Percentiles rank a stretch among this genome's conserved stretches.
Conservation (phyloP, 2,797 vertebrate genomes). For the Phrynocephalus guinanensis region DNA sequence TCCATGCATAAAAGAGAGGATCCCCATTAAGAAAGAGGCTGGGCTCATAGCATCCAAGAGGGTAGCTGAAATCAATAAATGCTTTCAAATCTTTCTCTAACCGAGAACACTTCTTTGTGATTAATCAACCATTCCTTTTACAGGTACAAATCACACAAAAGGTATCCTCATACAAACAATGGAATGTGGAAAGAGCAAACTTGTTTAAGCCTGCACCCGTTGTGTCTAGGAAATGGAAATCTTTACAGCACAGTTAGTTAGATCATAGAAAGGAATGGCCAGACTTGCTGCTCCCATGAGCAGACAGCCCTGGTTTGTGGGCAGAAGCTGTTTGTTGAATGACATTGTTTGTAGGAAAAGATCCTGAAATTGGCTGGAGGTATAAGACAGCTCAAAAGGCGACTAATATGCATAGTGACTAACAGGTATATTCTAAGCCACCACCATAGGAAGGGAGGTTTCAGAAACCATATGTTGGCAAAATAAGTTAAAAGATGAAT, state of each 20-base stretch:
- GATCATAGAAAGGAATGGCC: neutral
- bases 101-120: neutral
- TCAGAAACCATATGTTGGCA: neutral
- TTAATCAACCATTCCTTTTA: neutral
- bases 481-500: neutral
- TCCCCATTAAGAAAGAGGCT: neutral
- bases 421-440: neutral
- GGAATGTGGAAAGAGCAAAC: neutral
- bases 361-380: neutral
- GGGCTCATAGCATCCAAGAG: neutral
- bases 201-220: neutral
- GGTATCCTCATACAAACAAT: neutral
- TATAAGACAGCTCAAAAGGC: neutral
- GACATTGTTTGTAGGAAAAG: neutral
- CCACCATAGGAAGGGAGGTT: neutral
- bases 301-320: neutral
- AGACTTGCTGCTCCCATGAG: neutral
- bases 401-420: neutral
- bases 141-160: neutral
- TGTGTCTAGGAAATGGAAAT: neutral
- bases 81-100: neutral
- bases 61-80: neutral
- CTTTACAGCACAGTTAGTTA: neutral
- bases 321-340: neutral
- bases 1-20: neutral